Conservation (phyloP, 2,888 invertebrate species). For the Spilosoma lubricipeda region DNA sequence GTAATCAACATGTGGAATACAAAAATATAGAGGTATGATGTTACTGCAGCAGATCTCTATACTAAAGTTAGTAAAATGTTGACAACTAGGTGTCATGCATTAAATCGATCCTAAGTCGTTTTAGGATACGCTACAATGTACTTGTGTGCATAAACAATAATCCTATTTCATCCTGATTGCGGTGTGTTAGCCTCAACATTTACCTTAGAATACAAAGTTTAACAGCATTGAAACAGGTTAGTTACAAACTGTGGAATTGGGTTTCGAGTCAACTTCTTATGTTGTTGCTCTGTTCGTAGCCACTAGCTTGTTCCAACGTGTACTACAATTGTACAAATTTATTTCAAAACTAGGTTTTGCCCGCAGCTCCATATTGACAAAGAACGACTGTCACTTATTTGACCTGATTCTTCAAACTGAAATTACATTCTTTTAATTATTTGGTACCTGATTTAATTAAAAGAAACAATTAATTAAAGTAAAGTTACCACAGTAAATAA, state of each 20-base stretch:
- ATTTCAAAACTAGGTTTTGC: not conserved
- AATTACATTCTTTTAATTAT: no score
- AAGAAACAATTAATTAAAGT: no score
- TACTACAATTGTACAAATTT: not conserved
- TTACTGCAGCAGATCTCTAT: not conserved
- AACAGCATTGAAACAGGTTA: constrained; percentile 21
- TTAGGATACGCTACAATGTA: constrained; percentile 29
- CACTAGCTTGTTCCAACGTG: not conserved
- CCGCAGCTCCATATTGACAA: no score
- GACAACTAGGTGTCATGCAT: constrained; percentile 21
- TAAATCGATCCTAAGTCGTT: constrained; percentile 33
- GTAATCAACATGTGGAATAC: not conserved
- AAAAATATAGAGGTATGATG: not conserved
- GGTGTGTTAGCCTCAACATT: constrained; percentile 40
- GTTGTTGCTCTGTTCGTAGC: constrained; percentile 5
- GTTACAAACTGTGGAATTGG: constrained; percentile 24
- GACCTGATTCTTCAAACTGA: no score
- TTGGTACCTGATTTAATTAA: no score
- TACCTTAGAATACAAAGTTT: constrained; percentile 30
- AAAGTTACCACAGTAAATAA: no score
- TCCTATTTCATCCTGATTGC: constrained; percentile 47
- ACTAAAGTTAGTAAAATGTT: not conserved
- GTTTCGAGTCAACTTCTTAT: constrained; percentile 30
- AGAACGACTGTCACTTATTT: no score
- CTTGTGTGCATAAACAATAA: constrained; percentile 44